phyloP scores from a whole-genome alignment of 2,888 invertebrate species.

The Chrysolina haemoptera region DNA sequence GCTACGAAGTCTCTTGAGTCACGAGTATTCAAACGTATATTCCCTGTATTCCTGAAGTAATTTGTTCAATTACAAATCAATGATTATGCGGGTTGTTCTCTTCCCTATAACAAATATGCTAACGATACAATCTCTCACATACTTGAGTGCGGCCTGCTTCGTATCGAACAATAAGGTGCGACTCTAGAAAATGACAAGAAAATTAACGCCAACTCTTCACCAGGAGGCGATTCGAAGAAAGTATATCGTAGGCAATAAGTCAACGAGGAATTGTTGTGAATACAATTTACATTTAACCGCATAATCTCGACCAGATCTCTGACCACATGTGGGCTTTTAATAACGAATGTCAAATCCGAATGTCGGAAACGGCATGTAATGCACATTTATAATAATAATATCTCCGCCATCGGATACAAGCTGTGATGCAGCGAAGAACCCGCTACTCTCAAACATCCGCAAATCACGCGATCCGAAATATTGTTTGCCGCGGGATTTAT shows the following conservation, averaged over 20 bases:
- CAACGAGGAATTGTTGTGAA: conserved; percentile 34
- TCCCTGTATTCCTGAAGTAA: not conserved
- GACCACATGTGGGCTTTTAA: conserved; percentile 45
- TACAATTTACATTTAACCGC: conserved; percentile 36
- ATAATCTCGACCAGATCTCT: conserved; percentile 37
- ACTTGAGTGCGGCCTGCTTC: not conserved
- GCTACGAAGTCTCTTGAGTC: too few relatives aligned
- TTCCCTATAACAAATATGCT: not conserved
- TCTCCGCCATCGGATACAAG: conserved; percentile 24
- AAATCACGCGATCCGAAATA: conserved; percentile 21
- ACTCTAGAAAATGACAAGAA: conserved; percentile 22
- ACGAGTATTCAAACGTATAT: too few relatives aligned
- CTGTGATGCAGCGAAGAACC: conserved; percentile 21
- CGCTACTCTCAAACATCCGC: conserved; percentile 21
- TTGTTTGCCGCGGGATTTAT: conserved; percentile 24
- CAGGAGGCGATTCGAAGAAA: conserved; percentile 22
- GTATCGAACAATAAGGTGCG: conserved; percentile 15
- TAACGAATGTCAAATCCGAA: conserved; percentile 41
- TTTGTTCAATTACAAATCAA: not conserved
- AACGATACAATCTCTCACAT: not conserved
- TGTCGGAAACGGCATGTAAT: conserved; percentile 41
- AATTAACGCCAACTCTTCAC: conserved; percentile 28
- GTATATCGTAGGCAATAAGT: conserved; percentile 33
- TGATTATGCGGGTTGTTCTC: not conserved
- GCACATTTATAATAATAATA: conserved; percentile 32